Percentiles rank a stretch among this genome's conserved stretches.
Conservation (phyloP, 2,113 vertebrate species). For the Sapayoa aenigma region DNA sequence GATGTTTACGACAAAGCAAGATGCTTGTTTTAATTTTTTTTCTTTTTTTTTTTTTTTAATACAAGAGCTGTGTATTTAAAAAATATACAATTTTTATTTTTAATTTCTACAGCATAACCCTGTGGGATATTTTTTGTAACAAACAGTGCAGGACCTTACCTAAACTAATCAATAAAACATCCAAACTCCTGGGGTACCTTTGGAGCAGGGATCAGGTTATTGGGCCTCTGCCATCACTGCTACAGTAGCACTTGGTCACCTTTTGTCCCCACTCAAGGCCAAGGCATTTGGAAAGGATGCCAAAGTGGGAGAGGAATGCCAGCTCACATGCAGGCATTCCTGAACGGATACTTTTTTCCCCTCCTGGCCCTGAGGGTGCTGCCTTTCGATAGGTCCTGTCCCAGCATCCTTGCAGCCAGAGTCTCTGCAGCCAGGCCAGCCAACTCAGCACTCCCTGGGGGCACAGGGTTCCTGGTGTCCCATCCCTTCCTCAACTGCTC, state of each 20-base stretch:
- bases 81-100: slow-evolving; percentile 65
- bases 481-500: not conserved
- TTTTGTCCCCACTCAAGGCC: not conserved
- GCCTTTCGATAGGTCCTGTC: not conserved
- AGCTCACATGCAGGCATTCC: not conserved
- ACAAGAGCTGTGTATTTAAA: slow-evolving; percentile 59
- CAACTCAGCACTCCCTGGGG: not conserved
- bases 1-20: slow-evolving; percentile 46
- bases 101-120: slow-evolving; percentile 40
- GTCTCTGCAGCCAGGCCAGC: not conserved
- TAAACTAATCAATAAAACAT: not conserved
- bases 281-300: not conserved
- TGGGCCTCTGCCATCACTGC: not conserved
- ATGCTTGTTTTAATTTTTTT: not conserved
- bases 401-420: not conserved
- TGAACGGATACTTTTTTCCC: not conserved
- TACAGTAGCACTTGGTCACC: not conserved
- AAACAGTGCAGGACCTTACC: not conserved
- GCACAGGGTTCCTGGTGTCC: not conserved
- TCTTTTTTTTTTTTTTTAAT: not conserved
- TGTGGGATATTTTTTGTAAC: slow-evolving; percentile 16
- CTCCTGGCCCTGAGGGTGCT: not conserved
- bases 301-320: not conserved
- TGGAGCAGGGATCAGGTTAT: accelerated
- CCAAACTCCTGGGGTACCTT: not conserved